Percentiles rank a stretch among this genome's conserved stretches.
phyloP scores from a whole-genome alignment of 1,140 invertebrate genomes.

The Drosophila navojoa region DNA sequence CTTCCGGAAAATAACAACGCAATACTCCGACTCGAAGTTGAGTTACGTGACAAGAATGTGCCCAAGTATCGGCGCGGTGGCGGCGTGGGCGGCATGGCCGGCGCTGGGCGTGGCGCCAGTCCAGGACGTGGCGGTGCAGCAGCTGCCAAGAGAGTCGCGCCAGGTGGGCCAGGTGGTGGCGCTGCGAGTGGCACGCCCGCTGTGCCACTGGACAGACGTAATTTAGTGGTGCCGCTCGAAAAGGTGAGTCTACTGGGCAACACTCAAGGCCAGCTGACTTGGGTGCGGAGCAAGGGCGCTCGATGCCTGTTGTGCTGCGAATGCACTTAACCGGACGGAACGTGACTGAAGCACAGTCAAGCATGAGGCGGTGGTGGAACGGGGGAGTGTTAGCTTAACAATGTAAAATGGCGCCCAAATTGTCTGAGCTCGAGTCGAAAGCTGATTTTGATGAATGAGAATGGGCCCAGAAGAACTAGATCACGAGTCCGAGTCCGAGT shows the following conservation, averaged over 20 bases:
- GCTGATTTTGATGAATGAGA: conserved; percentile 71
- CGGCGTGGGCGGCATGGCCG: conserved; percentile 30
- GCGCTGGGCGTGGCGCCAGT: conserved; percentile 37
- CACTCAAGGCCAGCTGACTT: conserved; percentile 69
- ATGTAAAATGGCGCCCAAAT: conserved; percentile 56
- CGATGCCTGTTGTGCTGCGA: conserved; percentile 34
- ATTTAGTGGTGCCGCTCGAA: conserved; percentile 83
- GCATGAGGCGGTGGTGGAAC: too few relatives aligned
- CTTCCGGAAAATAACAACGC: conserved; percentile 82
- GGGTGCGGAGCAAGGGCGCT: conserved; percentile 42
- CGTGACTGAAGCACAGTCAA: conserved; percentile 64
- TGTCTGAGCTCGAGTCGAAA: conserved; percentile 37
- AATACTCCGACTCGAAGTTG: conserved; percentile 83
- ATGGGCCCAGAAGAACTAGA: conserved; percentile 4
- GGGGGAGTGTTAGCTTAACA: neutral
- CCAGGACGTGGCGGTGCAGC: conserved; percentile 40
- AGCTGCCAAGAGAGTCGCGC: conserved; percentile 17
- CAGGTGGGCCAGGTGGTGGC: conserved; percentile 17
- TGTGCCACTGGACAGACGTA: conserved; percentile 63
- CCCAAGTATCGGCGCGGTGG: conserved; percentile 72
- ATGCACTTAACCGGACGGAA: conserved; percentile 69
- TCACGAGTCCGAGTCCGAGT: neutral
- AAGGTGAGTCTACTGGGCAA: conserved; percentile 75
- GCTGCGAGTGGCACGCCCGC: conserved; percentile 18
- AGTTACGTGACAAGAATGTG: conserved; percentile 84